Evolutionary conservation across 1,140 invertebrate genomes (phyloP), one percentile per base, ranked within the genome.

Genomic region (Drosophila pallidifrons): DNA sequence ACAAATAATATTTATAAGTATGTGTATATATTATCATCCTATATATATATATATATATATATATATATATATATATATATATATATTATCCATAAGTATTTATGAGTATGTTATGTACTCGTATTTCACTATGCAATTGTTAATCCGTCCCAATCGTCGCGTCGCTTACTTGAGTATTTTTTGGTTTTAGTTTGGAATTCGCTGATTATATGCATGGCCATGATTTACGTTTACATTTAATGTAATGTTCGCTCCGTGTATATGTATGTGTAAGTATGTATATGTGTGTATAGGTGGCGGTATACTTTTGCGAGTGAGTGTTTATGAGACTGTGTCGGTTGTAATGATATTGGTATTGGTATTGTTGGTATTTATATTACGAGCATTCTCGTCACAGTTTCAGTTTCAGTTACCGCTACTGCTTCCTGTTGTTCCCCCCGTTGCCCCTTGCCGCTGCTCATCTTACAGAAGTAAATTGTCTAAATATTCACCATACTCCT

Each of bases 181-280:
- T 75, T 70, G 61, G 47, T 75, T 71, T 75, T 75, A 28, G 77
- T 88, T 88, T 88, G 83, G 83, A 87, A 87, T 87, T 78, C 83
- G 74, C 83, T 88, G 85, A 87, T 87, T 87, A 88, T 87, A 87
- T 87, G 83, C 85, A 87, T 87, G 83, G 83, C 85, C 83, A 89
- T 87, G 83, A 87, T 82, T 75, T 88, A 82, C 83, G 79, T 87
- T 87, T 82, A 87, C 82, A 81, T 72, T 83, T 68, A 79, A 86
- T 86, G 82, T 82, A 54, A 54, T 41, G 57, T 55, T 43, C 41
- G 41, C 41, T 43, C 41, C n/a, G 41, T 74, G 35, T 63, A 32
- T 61, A 11, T 16, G 60, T 75, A 57, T 32, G 38, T 73, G 32
- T 61, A 38, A 60, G 52, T 70, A 20, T 75, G 30, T 67, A 13